Conservation (phyloP, 1,140 invertebrate species). For the Dendroctonus ponderosae region DNA sequence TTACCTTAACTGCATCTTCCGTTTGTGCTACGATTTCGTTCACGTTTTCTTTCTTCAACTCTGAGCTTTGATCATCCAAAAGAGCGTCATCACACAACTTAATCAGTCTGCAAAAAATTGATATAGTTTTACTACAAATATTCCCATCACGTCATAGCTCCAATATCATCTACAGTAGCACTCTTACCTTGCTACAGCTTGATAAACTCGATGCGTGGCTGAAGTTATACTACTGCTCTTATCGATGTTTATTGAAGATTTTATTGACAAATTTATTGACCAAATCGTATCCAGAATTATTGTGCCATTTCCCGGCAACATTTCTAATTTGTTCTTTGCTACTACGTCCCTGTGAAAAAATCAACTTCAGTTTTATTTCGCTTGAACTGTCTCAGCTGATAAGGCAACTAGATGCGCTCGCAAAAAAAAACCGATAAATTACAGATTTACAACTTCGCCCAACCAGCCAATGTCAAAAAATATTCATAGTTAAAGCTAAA, state of each 20-base stretch:
- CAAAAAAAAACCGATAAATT: too few species aligned
- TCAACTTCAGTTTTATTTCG: not conserved
- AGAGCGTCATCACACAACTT: conserved; percentile 87
- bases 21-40: conserved; percentile 74
- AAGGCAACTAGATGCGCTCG: too few species aligned
- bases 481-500: too few species aligned
- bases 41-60: conserved; percentile 71
- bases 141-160: not conserved
- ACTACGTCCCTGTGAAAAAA: conserved; percentile 79
- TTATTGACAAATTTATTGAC: conserved; percentile 72
- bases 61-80: conserved; percentile 65
- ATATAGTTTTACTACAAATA: not conserved
- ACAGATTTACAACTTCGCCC: too few species aligned
- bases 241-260: conserved; percentile 50
- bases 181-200: conserved; percentile 69
- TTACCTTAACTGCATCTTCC: conserved; percentile 72
- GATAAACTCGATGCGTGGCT: conserved; percentile 83
- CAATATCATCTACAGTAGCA: not conserved
- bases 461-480: too few species aligned
- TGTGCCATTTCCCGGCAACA: conserved; percentile 88
- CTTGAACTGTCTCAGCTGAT: too few species aligned
- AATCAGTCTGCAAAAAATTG: conserved; percentile 58
- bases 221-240: conserved; percentile 58
- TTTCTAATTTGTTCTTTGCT: conserved; percentile 86
- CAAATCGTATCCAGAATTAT: conserved; percentile 89